Base-by-base conservation (phyloP, 1,140 invertebrate species). In the Hesperophylax magnus region DNA sequence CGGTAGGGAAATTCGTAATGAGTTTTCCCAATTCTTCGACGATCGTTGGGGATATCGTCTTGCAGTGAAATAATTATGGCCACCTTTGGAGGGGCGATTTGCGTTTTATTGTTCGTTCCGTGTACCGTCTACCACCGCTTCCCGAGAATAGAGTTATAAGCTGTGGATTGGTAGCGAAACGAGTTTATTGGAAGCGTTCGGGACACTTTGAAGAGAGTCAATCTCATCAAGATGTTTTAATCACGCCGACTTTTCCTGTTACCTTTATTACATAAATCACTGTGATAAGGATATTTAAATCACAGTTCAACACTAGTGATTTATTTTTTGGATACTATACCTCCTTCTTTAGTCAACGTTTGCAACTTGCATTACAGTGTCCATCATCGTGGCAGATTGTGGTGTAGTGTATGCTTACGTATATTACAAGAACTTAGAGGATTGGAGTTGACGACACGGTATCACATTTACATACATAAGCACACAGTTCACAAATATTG, bases 1-100 rank as follows among this genome's bases (percentile, higher is more conserved):
- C 82, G 82, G 82, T 76, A 80, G 82, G 82, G 80, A 84, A 84
- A 84, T 84, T 84, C 82, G 82, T 84, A 84, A 84, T 84, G 82
- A 84, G 80, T 84, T 84, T 83, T 84, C 77, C 82, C 82, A 78
- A 84, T 84, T 84, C 79, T 79, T 78, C 76, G 82, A 69, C 79
- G 79, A 81, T 81, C 79, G 79, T 27, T 34, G 56, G 78, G 67
- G 69, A 78, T 65, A 81, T 81, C 79, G 79, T 54, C 79, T 81
- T 81, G 79, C 79, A 81, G 69, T 20, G 54, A 77, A 77, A 78
- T 78, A 78, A 78, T 81, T 78, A 56, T 39, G 63, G 75, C 74
- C 39, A 58, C 52, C 52, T 77, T 61, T 39, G 34, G 20, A 63
- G 75, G 65, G 27, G 77, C 77, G 77, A 67, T 78, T 78, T 24